A percentile compares a stretch with the other conserved stretches of the same genome.
phyloP scores from a whole-genome alignment of 2,888 invertebrate genomes.

The Cephus nigrinus region DNA sequence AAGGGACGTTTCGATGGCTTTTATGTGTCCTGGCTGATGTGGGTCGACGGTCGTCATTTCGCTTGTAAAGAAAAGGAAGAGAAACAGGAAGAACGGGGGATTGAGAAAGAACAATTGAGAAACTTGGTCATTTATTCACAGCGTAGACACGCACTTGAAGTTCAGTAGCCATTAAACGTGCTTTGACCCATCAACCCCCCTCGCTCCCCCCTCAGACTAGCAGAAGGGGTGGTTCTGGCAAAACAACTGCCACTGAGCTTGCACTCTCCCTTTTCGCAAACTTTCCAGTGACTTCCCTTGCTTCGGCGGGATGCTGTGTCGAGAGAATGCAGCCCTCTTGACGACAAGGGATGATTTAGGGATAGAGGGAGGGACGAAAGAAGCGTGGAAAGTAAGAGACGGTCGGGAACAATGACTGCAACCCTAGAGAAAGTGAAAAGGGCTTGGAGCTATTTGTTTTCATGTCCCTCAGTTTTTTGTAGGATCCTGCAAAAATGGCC shows the following conservation, averaged over 20 bases:
- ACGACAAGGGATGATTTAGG: not conserved
- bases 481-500: not conserved
- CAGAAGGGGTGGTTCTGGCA: slow-evolving; percentile 22
- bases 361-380: not conserved
- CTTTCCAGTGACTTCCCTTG: not conserved
- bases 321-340: not conserved
- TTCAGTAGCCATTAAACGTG: slow-evolving; percentile 35
- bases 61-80: not conserved
- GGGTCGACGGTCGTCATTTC: not conserved
- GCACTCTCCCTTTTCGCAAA: not conserved
- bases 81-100: slow-evolving; percentile 10
- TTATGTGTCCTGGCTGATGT: not conserved
- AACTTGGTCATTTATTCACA: slow-evolving; percentile 16
- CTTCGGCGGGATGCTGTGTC: not conserved
- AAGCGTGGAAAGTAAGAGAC: not conserved
- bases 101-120: slow-evolving; percentile 17
- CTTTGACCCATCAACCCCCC: slow-evolving; percentile 22
- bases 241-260: slow-evolving; percentile 20
- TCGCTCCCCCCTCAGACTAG: not conserved
- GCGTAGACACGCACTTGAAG: slow-evolving; percentile 31
- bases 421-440: not conserved
- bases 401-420: not conserved
- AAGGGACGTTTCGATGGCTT: too few species aligned
- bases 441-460: not conserved
- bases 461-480: not conserved